Conservation (phyloP, 1,140 invertebrate species). For the Subanguina moxae region DNA sequence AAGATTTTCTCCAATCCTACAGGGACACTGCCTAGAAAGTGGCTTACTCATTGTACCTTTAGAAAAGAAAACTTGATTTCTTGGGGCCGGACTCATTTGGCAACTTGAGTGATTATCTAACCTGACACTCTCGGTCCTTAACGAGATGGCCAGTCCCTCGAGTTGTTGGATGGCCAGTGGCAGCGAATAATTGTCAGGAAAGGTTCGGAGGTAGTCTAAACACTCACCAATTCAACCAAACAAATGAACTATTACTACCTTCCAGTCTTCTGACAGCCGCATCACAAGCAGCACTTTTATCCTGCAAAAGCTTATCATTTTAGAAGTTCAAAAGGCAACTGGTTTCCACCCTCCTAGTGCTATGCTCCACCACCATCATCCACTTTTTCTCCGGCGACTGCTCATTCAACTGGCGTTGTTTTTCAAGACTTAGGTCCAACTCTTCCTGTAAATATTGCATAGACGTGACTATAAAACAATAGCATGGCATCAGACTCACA, state of each 20-base stretch:
- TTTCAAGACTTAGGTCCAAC: constrained; percentile 44
- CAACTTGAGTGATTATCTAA: no score
- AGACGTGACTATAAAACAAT: constrained; percentile 1
- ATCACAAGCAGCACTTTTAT: neutral
- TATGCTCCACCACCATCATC: constrained; percentile 27
- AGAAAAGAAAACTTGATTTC: no score
- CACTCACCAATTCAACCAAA: neutral
- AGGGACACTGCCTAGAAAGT: no score
- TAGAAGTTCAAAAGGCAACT: neutral
- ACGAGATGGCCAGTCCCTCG: constrained; percentile 43
- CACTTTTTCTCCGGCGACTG: constrained; percentile 49
- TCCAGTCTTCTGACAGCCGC: neutral
- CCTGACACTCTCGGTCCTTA: constrained; percentile 48
- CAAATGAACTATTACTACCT: neutral
- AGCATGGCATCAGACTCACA: neutral
- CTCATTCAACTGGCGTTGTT: constrained; percentile 35
- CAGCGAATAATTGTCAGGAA: constrained; percentile 37
- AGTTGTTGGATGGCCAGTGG: constrained; percentile 39
- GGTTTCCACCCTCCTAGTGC: constrained; percentile 12
- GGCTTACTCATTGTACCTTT: no score
- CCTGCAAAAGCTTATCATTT: neutral
- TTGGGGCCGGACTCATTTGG: no score
- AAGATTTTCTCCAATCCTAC: no score
- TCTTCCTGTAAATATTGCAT: constrained; percentile 32
- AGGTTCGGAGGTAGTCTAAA: constrained; percentile 21